These are phyloP conservation scores for Pyrgus malvae DNA, from an alignment of 2,888 invertebrate genomes.

Conservation along the genomic window DNA sequence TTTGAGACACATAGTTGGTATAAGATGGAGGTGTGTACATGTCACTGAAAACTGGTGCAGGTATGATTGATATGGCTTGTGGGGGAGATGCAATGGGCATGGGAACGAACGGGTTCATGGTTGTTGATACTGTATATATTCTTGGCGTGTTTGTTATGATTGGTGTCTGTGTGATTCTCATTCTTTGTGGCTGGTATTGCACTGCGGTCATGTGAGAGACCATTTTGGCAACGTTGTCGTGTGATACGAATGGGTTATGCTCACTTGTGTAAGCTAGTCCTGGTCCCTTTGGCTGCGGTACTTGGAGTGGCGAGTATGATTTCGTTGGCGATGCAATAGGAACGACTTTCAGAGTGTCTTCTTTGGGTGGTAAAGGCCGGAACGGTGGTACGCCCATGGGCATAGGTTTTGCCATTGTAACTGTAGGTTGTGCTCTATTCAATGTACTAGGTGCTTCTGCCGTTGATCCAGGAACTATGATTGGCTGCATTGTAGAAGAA, in stretches of 20 bases:
- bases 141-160: constrained; percentile 55
- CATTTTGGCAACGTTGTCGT: constrained; percentile 71
- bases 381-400: constrained; percentile 88
- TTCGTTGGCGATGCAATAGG: constrained; percentile 64
- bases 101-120: constrained; percentile 79
- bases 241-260: constrained; percentile 60
- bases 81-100: constrained; percentile 54
- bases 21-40: constrained; percentile 51
- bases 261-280: constrained; percentile 71
- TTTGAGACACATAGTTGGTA: constrained; percentile 50
- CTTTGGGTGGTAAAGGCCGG: constrained; percentile 87
- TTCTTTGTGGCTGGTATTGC: constrained; percentile 52
- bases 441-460: constrained; percentile 46
- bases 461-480: constrained; percentile 57
- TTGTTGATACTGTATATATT: constrained; percentile 77
- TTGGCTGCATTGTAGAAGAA: constrained; percentile 66
- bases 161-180: constrained; percentile 63
- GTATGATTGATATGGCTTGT: constrained; percentile 62
- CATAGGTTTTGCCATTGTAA: constrained; percentile 79
- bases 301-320: constrained; percentile 59
- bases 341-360: constrained; percentile 78
- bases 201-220: constrained; percentile 72
- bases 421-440: constrained; percentile 44
- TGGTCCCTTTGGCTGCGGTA: constrained; percentile 65
- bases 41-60: constrained; percentile 63